phyloP scores from a whole-genome alignment of 2,113 vertebrate species.

The Rhynchomys soricoides region DNA sequence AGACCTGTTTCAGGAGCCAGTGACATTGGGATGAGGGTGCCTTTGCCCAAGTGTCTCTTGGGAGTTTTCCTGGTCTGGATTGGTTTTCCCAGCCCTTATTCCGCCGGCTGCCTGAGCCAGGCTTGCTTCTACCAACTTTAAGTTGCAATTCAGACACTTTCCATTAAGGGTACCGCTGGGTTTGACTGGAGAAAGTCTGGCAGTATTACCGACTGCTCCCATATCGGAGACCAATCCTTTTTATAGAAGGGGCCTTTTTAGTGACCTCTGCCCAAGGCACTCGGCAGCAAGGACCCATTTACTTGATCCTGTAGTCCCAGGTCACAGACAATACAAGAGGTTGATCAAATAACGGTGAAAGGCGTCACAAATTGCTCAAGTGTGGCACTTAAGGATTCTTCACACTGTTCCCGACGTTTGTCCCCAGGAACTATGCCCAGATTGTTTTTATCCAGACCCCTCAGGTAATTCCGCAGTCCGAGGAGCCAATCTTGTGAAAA shows the following conservation, averaged over 20 bases:
- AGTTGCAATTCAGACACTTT: conserved; percentile 48
- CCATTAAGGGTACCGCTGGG: neutral
- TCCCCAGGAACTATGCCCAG: neutral
- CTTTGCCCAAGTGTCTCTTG: conserved; percentile 59
- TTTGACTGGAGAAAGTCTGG: neutral
- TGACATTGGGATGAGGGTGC: neutral
- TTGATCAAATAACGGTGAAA: neutral
- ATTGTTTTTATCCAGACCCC: neutral
- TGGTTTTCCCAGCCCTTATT: conserved; percentile 16
- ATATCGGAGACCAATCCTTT: neutral
- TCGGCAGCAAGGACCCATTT: neutral
- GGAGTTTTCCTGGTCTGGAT: conserved; percentile 23
- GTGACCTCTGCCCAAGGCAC: neutral
- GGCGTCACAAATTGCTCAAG: neutral
- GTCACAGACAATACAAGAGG: neutral
- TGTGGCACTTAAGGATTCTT: neutral
- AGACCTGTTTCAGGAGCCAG: conserved; percentile 59
- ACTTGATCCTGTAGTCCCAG: neutral
- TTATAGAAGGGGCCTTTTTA: neutral
- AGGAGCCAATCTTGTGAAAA: neutral
- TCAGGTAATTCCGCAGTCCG: neutral
- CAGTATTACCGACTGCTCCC: neutral
- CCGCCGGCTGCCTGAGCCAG: neutral
- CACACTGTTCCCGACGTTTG: neutral
- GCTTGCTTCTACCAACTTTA: conserved; percentile 8